A percentile compares a stretch with the other conserved stretches of the same genome.
phyloP scores from a whole-genome alignment of 2,113 vertebrate genomes.

The Silurus asotus region DNA sequence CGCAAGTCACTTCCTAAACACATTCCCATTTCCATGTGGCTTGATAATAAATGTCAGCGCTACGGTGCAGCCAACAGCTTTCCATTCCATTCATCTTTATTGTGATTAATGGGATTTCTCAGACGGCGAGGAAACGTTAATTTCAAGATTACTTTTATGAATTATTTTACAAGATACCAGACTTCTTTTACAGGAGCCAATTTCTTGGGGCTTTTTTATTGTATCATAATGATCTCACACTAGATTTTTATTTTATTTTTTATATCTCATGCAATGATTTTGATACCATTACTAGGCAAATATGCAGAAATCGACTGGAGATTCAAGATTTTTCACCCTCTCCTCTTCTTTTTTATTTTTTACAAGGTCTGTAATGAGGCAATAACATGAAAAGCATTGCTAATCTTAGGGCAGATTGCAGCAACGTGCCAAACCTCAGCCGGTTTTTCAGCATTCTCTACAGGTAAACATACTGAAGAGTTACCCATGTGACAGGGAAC shows the following conservation, averaged over 20 bases:
- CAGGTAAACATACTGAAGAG: neutral
- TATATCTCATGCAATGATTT: neutral
- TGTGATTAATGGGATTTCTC: constrained; percentile 15
- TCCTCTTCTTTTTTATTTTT: neutral
- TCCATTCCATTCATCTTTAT: constrained; percentile 15
- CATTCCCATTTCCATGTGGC: constrained; percentile 42
- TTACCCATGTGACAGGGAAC: neutral
- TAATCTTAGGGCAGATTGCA: neutral
- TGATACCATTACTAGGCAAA: neutral
- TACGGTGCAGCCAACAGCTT: constrained; percentile 31
- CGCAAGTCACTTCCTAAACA: constrained; percentile 60
- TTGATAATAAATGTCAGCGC: constrained; percentile 52
- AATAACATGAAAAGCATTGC: neutral
- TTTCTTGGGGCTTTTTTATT: neutral
- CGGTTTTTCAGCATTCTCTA: constrained; percentile 42
- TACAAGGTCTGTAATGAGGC: neutral
- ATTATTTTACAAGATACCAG: constrained; percentile 13
- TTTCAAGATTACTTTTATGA: constrained; percentile 11
- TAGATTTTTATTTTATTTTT: neutral
- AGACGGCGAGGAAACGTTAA: neutral
- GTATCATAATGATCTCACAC: neutral
- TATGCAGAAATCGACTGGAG: neutral
- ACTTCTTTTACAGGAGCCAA: neutral
- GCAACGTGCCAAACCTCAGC: constrained; percentile 19
- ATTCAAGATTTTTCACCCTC: neutral